Base-by-base conservation (phyloP, 2,888 invertebrate genomes). In the Macrophya annulata region DNA sequence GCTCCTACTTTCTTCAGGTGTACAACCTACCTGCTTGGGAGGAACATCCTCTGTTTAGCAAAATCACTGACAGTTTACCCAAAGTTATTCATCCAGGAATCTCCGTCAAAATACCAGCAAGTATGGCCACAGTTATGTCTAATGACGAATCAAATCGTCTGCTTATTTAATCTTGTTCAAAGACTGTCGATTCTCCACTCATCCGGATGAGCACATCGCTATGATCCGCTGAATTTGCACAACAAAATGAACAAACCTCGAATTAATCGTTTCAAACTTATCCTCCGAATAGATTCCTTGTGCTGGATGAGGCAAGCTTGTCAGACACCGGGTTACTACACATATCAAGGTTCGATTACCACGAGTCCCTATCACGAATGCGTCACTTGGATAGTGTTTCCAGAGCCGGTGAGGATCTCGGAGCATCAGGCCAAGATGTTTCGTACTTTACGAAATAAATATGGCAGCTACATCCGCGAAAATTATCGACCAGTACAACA, bases 381-480 rank as follows among this genome's bases (percentile, higher is more conserved):
- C 48, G 89, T 83, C 6, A 89, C 87, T 0, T 92, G 90, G 90
- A 92, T 92, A 1, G 86, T 92, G 25, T 91, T 92, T 85, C 92
- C 92, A 10, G 82, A 88, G 4, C 77, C 88, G 9, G 88, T 90
- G 77, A 88, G 89, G 0, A 88, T 92, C 81, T 87, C 87, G 40
- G 55, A 88, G 17, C 87, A 86, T 40, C 91, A 92, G 85, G 92
- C 92, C 4, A 86, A 48, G 17, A 48, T 84, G 37, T 79, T 31
- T 21, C 76, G 68, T 17, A 45, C 12, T 79, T 25, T 84, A 25
- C 85, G 62, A 5, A 55, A 81, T 5, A 76, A 85, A 55, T 81
- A 65, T 43, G 79, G 79, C 21, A 77, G 65, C 37, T 62, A 59
- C 59, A 76, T 74, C 25, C 71, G 83, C 45, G 84, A 40, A 68